Evolutionary conservation across 2,797 vertebrate genomes (phyloP), one percentile per base, ranked within the genome.

Genomic region (Onychomys arenicola): DNA sequence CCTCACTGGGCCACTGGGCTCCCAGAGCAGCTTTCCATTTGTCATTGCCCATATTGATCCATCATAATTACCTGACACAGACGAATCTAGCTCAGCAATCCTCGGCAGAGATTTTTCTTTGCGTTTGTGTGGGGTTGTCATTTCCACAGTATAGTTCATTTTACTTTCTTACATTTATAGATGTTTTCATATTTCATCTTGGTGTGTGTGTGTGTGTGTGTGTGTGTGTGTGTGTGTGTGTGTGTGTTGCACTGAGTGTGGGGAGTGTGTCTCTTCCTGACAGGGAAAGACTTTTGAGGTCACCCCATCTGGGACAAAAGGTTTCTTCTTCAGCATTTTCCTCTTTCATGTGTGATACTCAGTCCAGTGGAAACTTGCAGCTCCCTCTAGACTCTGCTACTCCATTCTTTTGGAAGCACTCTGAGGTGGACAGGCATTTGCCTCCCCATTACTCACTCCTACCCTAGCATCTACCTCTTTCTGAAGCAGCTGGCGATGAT

Each of bases 161-260:
- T 91, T 89, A 82, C 21, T 93, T 89, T 75, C 71, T 83, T 81
- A 29, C 43, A 55, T 94, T 89, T 96, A 37, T 92, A 93, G 76
- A 77, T 6, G 0, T 19, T 40, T 8, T 89, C 93, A 61, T 25
- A 55, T 67, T 88, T 73, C 90, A 67, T 89, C 81, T 91, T 82
- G 6, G 14, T 29, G 75, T n/a, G 34, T 89, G 3, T 32, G 57
- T 59, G 73, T n/a, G 32, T 88, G 3, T n/a, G 1, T 90, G n/a
- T 37, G 13, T 67, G 67, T 29, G 27, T 88, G 3, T n/a, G 1
- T 90, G 32, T 55, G 52, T 55, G 77, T n/a, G 67, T 34, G 34
- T 89, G 3, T 37, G 2, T 91, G 29, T 57, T 94, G 3, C n/a
- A 9, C 17, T 52, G 13, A 27, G 57, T n/a, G 67, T 46, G 57